Base-by-base conservation (phyloP, 2,113 vertebrate genomes). In the Siniperca knerii region DNA sequence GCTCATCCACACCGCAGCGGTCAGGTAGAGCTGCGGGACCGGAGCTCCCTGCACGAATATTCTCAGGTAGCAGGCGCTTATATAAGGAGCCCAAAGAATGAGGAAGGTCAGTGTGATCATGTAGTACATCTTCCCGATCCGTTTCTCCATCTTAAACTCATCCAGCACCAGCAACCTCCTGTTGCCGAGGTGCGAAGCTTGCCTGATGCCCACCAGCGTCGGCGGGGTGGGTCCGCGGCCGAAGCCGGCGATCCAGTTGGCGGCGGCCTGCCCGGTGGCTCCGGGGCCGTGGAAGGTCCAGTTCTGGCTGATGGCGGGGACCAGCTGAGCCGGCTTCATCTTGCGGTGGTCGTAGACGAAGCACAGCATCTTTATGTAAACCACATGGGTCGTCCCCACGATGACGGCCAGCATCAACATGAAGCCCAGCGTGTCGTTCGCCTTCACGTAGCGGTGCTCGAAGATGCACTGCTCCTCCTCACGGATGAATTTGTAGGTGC, bases 241-340 rank as follows among this genome's bases (percentile, higher is more conserved):
- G 88, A 99, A 99, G 15, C 98, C 98, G 42, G 98, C 97, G 25
- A 98, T 99, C 98, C 98, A 99, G 93, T 99, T 99, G 0, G 98
- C 97, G 4, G 98, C 98, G 4, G 98, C 98, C 85, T 99, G 98
- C 35, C 98, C 98, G 0, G 98, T 99, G 77, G 98, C 98, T 3
- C 98, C 98, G 0, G 98, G 98, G 20, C 98, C 98, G 33, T 99
- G 98, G 86, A 99, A 99, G 82, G 98, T 99, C 98, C 98, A 99
- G 92, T 99, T 98, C 90, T 99, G 98, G 95, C 98, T 99, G 93
- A 99, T 97, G 75, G 98, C 98, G 0, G 98, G 98, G 4, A 98
- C 96, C 88, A 97, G 93, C 95, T 98, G 98, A 0, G 98, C 97
- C 4, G 98, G 98, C 87, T 98, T 97, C 98, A 99, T 99, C 92